phyloP scores from a whole-genome alignment of 1,140 invertebrate species.

The Zaprionus lachaisei region DNA sequence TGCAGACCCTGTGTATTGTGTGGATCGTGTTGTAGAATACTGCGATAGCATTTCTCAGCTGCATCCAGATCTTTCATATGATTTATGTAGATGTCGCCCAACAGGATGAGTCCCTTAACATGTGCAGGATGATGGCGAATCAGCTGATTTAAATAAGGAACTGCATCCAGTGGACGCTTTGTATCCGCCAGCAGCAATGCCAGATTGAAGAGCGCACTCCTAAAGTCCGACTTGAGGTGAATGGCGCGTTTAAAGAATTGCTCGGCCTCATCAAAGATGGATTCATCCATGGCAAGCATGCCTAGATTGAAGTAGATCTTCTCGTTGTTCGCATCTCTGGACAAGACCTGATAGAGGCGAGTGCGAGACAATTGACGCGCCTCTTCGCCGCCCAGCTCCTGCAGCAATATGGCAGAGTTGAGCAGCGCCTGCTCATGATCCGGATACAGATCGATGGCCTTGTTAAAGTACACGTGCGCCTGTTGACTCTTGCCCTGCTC shows the following conservation, averaged over 20 bases:
- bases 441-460: constrained; percentile 96
- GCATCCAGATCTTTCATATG: constrained; percentile 97
- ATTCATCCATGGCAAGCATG: constrained; percentile 98
- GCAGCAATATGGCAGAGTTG: constrained; percentile 97
- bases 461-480: constrained; percentile 96
- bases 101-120: constrained; percentile 96
- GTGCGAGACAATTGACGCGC: constrained; percentile 91
- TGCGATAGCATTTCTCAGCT: constrained; percentile 96
- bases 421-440: constrained; percentile 97
- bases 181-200: constrained; percentile 95
- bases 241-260: constrained; percentile 95
- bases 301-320: constrained; percentile 97
- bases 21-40: constrained; percentile 94
- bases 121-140: constrained; percentile 97
- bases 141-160: constrained; percentile 96
- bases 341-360: constrained; percentile 91
- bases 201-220: constrained; percentile 97
- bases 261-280: constrained; percentile 94
- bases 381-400: constrained; percentile 93
- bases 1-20: constrained; percentile 97
- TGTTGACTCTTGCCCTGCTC: constrained; percentile 96
- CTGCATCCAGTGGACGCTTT: constrained; percentile 94
- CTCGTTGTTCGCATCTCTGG: constrained; percentile 93
- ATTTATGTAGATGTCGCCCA: constrained; percentile 99
- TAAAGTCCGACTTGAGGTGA: constrained; percentile 93